Conservation (phyloP, 2,888 invertebrate genomes). For the Alsophila aescularia region DNA sequence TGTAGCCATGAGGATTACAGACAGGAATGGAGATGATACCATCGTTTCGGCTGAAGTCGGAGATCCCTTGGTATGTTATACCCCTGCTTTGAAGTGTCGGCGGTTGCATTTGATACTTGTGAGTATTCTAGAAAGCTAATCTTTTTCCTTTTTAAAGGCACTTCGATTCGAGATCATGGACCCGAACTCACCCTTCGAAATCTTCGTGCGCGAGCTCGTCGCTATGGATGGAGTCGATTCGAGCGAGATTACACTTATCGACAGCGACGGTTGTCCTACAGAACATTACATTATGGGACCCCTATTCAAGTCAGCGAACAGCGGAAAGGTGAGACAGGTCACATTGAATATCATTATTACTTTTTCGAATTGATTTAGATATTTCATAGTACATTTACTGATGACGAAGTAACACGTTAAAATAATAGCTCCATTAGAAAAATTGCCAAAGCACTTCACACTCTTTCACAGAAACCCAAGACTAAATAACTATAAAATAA, state of each 20-base stretch:
- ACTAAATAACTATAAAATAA: neutral
- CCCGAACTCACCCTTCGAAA: constrained; percentile 96
- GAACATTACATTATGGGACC: constrained; percentile 98
- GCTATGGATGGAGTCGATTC: constrained; percentile 97
- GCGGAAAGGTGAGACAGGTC: constrained; percentile 88
- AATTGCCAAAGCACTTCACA: neutral
- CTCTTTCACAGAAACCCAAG: neutral
- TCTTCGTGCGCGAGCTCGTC: constrained; percentile 96
- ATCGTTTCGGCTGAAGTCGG: constrained; percentile 96
- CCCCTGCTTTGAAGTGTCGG: constrained; percentile 9
- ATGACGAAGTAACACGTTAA: too few relatives aligned
- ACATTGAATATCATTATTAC: constrained; percentile 18
- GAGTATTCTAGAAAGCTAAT: constrained; percentile 5
- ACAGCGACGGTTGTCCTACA: constrained; percentile 96
- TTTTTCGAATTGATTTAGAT: neutral
- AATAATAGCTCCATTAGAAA: neutral
- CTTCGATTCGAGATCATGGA: constrained; percentile 96
- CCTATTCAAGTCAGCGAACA: constrained; percentile 91
- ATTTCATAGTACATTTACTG: too few relatives aligned
- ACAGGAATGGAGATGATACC: constrained; percentile 92
- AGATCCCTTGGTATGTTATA: constrained; percentile 88
- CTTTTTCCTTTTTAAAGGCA: constrained; percentile 71
- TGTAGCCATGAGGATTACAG: constrained; percentile 96
- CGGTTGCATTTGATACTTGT: neutral
- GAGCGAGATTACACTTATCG: constrained; percentile 96